Conservation (phyloP, 2,797 vertebrate species). For the Gambelia wislizenii region DNA sequence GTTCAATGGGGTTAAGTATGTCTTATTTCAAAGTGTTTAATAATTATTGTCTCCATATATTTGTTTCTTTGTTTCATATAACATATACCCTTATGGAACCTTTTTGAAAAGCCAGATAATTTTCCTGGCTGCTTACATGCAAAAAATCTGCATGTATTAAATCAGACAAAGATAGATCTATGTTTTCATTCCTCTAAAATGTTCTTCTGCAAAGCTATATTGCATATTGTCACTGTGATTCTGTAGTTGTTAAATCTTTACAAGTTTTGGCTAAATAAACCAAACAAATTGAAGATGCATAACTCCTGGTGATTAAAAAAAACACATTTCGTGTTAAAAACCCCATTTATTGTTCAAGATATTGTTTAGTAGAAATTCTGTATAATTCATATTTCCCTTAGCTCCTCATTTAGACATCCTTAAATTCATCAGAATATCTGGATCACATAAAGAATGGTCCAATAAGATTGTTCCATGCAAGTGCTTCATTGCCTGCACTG, state of each 20-base stretch:
- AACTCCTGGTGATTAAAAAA: no score
- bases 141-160: neutral
- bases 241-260: neutral
- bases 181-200: conserved; percentile 2
- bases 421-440: no score
- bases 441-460: no score
- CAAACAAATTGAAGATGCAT: no score
- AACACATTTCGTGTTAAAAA: no score
- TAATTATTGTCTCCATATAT: no score
- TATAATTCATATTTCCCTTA: no score
- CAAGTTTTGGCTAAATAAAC: neutral
- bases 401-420: no score
- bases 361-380: neutral
- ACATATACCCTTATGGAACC: neutral
- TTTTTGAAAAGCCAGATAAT: neutral
- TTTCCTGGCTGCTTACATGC: neutral
- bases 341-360: neutral
- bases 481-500: no score
- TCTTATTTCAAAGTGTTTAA: neutral
- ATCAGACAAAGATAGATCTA: conserved; percentile 1
- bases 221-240: neutral
- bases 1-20: neutral
- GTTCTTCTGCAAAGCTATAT: neutral
- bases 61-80: no score
- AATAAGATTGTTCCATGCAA: no score